A percentile compares a stretch with the other conserved stretches of the same genome.
Conservation (phyloP, 2,113 vertebrate species). For the Dissostichus mawsoni region DNA sequence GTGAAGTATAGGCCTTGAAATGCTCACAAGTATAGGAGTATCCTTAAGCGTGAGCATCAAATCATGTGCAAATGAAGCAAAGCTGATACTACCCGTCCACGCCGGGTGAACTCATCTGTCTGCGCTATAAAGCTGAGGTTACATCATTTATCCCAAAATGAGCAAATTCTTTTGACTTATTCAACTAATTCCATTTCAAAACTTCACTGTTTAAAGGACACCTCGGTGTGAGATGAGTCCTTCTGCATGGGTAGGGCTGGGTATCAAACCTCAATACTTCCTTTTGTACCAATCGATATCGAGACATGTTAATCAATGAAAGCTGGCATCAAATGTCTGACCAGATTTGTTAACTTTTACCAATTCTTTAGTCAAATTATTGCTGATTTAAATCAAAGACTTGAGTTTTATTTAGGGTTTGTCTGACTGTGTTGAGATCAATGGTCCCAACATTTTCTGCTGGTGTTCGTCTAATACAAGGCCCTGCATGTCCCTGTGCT, state of each 20-base stretch:
- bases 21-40: constrained; percentile 69
- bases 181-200: neutral
- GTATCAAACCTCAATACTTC: neutral
- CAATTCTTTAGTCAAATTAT: neutral
- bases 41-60: neutral
- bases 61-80: constrained; percentile 53
- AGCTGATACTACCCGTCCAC: constrained; percentile 29
- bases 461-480: too few species aligned
- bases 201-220: neutral
- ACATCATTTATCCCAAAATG: constrained; percentile 81
- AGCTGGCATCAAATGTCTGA: neutral
- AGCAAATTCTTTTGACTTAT: constrained; percentile 59
- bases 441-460: too few species aligned
- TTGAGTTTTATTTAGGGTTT: too few species aligned
- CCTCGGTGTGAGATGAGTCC: neutral
- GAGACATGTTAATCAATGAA: neutral
- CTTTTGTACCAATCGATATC: neutral
- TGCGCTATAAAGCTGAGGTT: constrained; percentile 74
- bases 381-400: neutral
- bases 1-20: constrained; percentile 89
- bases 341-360: neutral
- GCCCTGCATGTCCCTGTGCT: too few species aligned
- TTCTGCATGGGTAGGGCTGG: neutral
- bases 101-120: neutral
- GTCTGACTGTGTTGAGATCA: too few species aligned